Evolutionary conservation across 1,140 invertebrate species (phyloP).

Genomic region (Bombyx mandarina): DNA sequence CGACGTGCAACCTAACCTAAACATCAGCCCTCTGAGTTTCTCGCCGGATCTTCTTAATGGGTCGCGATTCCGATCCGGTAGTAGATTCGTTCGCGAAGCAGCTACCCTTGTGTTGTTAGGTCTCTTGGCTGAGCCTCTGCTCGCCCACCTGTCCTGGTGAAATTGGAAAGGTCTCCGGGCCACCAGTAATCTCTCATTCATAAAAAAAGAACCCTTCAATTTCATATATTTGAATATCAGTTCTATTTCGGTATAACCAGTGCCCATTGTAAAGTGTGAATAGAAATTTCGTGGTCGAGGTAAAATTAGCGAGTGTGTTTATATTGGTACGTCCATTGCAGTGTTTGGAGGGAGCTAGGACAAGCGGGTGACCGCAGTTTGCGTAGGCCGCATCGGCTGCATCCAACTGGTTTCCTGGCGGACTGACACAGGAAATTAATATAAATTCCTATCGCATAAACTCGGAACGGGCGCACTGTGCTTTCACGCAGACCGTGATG

Average conservation of each 20-base stretch:
- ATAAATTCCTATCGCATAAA: constrained; percentile 61
- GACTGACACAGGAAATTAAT: constrained; percentile 62
- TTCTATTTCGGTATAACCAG: constrained; percentile 21
- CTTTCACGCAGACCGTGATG: constrained; percentile 42
- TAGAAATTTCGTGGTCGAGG: constrained; percentile 43
- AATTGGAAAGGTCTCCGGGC: no score
- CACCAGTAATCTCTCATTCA: no score
- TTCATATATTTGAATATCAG: not conserved
- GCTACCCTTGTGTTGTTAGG: no score
- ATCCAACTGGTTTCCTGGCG: constrained; percentile 39
- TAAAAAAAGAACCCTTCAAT: not conserved
- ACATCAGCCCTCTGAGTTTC: no score
- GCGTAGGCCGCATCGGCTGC: constrained; percentile 41
- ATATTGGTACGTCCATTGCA: constrained; percentile 53
- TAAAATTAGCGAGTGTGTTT: constrained; percentile 57
- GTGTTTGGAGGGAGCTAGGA: constrained; percentile 46
- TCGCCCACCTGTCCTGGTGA: no score
- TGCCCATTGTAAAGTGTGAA: constrained; percentile 32
- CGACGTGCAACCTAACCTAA: no score
- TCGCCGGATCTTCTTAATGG: no score
- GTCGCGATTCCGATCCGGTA: no score
- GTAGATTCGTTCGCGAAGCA: no score
- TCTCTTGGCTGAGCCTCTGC: no score
- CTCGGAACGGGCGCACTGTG: constrained; percentile 31
- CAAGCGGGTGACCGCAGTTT: constrained; percentile 51